Evolutionary conservation across 2,797 vertebrate genomes (phyloP).

Genomic region (Scyliorhinus canicula): DNA sequence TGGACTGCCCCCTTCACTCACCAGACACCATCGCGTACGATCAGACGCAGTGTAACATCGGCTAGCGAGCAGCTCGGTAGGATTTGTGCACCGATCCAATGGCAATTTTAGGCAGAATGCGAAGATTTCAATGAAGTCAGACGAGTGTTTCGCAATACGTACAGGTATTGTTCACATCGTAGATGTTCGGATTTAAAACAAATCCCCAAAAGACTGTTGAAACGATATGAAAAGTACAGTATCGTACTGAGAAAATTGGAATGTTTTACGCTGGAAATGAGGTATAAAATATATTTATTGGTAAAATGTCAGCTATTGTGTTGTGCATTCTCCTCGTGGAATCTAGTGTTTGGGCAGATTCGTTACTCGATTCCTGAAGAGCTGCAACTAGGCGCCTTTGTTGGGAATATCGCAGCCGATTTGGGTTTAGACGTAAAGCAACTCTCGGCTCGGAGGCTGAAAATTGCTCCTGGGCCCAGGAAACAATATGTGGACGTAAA

Average conservation of each 20-base stretch:
- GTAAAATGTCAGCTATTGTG: neutral
- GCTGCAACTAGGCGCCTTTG: neutral
- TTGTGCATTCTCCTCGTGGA: neutral
- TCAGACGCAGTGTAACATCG: neutral
- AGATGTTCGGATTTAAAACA: neutral
- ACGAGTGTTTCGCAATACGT: neutral
- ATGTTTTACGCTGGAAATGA: neutral
- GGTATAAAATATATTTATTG: neutral
- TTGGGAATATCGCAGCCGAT: neutral
- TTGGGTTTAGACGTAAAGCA: neutral
- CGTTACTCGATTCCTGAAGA: slow-evolving; percentile 24
- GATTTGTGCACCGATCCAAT: neutral
- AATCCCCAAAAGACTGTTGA: no score
- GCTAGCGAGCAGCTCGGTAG: neutral
- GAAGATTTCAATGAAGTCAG: neutral
- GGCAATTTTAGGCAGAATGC: neutral
- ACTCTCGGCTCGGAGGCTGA: neutral
- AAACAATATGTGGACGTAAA: neutral
- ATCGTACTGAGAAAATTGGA: neutral
- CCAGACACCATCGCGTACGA: neutral
- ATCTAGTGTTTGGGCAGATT: neutral
- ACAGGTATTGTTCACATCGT: neutral
- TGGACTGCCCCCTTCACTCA: neutral
- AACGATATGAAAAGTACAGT: neutral
- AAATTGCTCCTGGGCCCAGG: neutral